These are phyloP conservation scores for Echinometra lucunter DNA, from an alignment of 53 echinoderm and acorn worm species.

Conservation along the genomic window DNA sequence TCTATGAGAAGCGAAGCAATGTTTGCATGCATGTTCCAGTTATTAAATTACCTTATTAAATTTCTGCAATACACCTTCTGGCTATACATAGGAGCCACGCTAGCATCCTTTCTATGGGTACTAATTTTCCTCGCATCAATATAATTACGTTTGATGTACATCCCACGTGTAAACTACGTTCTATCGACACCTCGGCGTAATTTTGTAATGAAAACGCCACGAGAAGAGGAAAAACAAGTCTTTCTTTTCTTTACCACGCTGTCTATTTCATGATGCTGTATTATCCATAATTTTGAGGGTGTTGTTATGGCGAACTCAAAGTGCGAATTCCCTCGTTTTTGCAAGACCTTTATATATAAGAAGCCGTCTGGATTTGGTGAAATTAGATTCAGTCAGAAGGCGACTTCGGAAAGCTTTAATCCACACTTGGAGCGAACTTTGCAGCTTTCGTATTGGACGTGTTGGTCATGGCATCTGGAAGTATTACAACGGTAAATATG, in stretches of 20 bases:
- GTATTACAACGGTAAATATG: conserved; percentile 1
- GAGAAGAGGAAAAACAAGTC: conserved; percentile 18
- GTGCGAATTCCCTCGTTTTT: background rate
- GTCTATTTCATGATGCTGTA: background rate
- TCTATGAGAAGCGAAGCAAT: background rate
- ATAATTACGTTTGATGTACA: conserved; percentile 1
- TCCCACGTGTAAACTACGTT: conserved; percentile 9
- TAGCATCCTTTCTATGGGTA: background rate
- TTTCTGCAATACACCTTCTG: background rate
- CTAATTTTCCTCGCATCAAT: conserved; percentile 24
- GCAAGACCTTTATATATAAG: conserved; percentile 25
- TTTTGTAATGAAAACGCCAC: conserved; percentile 18
- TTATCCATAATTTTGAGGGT: conserved; percentile 6
- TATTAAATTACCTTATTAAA: conserved; percentile 30
- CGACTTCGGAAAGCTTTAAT: background rate
- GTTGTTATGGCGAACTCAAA: background rate
- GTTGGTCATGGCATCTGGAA: conserved; percentile 13
- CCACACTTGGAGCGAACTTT: background rate
- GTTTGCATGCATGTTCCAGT: conserved; percentile 24
- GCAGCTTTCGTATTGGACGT: background rate
- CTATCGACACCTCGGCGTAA: conserved; percentile 13
- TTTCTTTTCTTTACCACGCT: background rate
- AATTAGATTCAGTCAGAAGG: background rate
- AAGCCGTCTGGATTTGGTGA: background rate
- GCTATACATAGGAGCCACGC: conserved; percentile 6